Conservation (phyloP, 2,113 vertebrate species). For the Myxocyprinus asiaticus region DNA sequence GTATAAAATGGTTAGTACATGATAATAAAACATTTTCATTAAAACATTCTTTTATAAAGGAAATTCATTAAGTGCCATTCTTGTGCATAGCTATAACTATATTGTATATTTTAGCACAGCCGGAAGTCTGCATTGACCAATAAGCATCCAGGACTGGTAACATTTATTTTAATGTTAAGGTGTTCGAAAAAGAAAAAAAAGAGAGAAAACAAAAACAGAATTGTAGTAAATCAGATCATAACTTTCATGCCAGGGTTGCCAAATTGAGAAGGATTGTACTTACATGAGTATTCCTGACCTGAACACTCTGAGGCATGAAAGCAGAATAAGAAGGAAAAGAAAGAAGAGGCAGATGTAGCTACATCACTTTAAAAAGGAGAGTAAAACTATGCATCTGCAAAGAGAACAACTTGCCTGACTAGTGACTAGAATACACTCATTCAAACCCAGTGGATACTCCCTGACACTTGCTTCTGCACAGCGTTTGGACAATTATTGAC, state of each 20-base stretch:
- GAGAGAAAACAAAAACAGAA: not conserved
- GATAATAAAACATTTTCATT: not conserved
- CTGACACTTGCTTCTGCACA: not conserved
- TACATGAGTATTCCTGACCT: slow-evolving; percentile 62
- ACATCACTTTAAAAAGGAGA: slow-evolving; percentile 8
- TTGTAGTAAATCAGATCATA: slow-evolving; percentile 18
- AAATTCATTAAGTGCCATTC: not conserved
- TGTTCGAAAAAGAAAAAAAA: no score
- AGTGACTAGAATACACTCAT: not conserved
- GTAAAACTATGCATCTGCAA: not conserved
- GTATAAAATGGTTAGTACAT: no score
- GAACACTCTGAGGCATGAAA: slow-evolving; percentile 61
- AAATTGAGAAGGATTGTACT: slow-evolving; percentile 55
- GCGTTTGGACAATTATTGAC: slow-evolving; percentile 28
- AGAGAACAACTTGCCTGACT: not conserved
- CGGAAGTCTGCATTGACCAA: not conserved
- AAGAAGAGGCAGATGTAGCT: slow-evolving; percentile 3
- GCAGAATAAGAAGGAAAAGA: slow-evolving; percentile 21
- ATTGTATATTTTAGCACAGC: not conserved
- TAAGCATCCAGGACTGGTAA: not conserved
- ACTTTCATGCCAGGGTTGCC: slow-evolving; percentile 32
- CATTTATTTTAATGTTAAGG: not conserved
- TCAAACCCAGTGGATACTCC: not conserved
- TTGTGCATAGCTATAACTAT: not conserved
- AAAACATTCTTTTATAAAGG: not conserved